These are phyloP conservation scores for Rhyacophila brunnea DNA, from an alignment of 1,140 invertebrate species.

Conservation along the genomic window DNA sequence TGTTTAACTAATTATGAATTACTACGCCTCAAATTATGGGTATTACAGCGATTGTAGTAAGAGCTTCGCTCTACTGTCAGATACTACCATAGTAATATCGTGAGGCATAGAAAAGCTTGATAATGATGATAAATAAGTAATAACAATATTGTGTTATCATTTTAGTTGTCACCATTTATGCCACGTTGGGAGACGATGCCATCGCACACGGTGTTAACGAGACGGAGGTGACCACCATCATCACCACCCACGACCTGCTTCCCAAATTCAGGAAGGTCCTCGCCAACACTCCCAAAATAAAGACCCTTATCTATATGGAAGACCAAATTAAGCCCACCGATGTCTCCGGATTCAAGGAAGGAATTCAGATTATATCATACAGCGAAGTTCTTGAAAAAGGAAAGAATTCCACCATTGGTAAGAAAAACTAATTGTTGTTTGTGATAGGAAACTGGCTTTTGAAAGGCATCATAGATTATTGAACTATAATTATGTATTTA, in stretches of 20 bases:
- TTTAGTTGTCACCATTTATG: constrained; percentile 92
- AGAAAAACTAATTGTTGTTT: too few relatives aligned
- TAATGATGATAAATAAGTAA: too few relatives aligned
- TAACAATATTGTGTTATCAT: too few relatives aligned
- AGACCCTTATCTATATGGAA: constrained; percentile 86
- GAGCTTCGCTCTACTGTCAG: too few relatives aligned
- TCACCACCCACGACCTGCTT: constrained; percentile 85
- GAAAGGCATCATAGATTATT: too few relatives aligned
- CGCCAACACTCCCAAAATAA: constrained; percentile 64
- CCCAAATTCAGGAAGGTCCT: constrained; percentile 85
- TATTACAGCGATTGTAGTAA: too few relatives aligned
- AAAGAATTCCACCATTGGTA: constrained; percentile 44
- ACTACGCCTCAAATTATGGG: too few relatives aligned
- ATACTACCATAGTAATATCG: too few relatives aligned
- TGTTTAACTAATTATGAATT: too few relatives aligned
- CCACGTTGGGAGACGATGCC: constrained; percentile 94
- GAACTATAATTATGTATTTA: too few relatives aligned
- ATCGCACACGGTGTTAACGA: constrained; percentile 94
- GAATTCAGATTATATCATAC: constrained; percentile 66
- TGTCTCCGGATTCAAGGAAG: constrained; percentile 64
- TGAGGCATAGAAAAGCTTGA: too few relatives aligned
- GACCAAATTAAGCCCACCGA: constrained; percentile 76
- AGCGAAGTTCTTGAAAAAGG: constrained; percentile 55
- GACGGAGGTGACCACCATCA: constrained; percentile 88
- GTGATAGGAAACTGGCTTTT: too few relatives aligned